These are phyloP conservation scores for Rafetus swinhoei DNA, from an alignment of 2,113 vertebrate genomes.

Conservation along the genomic window DNA sequence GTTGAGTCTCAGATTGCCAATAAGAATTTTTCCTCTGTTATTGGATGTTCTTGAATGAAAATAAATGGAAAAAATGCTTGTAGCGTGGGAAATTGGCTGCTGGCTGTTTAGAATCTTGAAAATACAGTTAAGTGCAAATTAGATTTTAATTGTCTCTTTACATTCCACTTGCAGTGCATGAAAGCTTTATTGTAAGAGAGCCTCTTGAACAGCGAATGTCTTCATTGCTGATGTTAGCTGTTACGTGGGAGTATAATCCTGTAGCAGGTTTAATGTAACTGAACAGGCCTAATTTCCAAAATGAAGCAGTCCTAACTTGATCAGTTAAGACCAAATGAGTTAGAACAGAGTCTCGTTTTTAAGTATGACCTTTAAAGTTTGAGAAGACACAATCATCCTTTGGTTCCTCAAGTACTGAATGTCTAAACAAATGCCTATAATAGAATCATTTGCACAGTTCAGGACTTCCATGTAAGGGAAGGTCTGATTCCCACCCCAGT, in stretches of 20 bases:
- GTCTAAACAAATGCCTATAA: neutral
- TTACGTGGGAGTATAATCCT: neutral
- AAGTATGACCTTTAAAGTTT: too few species aligned
- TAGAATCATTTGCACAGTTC: neutral
- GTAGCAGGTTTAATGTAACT: accelerated
- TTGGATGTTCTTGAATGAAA: neutral
- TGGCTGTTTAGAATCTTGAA: neutral
- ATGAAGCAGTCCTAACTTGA: neutral
- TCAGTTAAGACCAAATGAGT: neutral
- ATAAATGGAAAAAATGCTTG: neutral
- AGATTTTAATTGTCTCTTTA: accelerated
- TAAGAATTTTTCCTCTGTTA: neutral
- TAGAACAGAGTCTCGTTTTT: neutral
- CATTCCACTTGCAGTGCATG: accelerated
- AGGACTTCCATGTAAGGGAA: neutral
- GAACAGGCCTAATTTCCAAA: neutral
- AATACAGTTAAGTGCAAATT: accelerated
- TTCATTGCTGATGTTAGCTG: neutral
- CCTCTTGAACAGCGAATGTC: accelerated
- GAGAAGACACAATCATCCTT: too few species aligned
- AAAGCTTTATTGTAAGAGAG: neutral
- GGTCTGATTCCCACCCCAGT: neutral
- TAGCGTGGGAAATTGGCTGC: neutral
- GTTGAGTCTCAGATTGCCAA: neutral
- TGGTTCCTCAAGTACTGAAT: neutral